A percentile compares a stretch with the other conserved stretches of the same genome.
Evolutionary conservation across 2,888 invertebrate species (phyloP).

Genomic region (Tachystola acroxantha): DNA sequence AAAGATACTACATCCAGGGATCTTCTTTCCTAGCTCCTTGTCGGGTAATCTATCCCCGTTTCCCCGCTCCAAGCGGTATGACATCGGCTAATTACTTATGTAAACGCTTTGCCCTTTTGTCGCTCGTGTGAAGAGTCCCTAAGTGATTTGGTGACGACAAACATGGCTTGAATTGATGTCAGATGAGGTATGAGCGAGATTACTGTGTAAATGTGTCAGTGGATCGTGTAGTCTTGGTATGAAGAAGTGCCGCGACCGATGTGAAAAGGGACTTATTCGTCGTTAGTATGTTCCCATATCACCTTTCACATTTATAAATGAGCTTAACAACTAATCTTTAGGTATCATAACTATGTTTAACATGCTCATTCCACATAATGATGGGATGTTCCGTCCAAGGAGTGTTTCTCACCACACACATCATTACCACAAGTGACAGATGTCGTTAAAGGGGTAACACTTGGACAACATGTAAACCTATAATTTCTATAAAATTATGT

Average conservation of each 20-base stretch:
- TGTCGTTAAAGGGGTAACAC: conserved; percentile 44
- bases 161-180: conserved; percentile 28
- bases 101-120: conserved; percentile 57
- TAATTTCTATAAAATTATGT: conserved; percentile 46
- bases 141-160: conserved; percentile 37
- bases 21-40: not conserved
- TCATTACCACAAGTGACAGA: conserved; percentile 44
- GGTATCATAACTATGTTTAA: conserved; percentile 7
- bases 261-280: no score
- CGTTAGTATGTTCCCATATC: no score
- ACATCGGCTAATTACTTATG: conserved; percentile 68
- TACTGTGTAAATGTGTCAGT: no score
- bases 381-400: not conserved
- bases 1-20: no score
- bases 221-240: no score
- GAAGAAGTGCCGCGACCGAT: no score
- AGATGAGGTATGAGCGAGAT: not conserved
- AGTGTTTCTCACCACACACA: conserved; percentile 27
- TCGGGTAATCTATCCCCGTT: conserved; percentile 8
- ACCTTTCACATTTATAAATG: no score
- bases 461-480: conserved; percentile 25
- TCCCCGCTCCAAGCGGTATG: conserved; percentile 30
- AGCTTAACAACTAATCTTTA: no score
- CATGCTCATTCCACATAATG: not conserved
- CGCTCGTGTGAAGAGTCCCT: conserved; percentile 38